Evolutionary conservation across 1,140 invertebrate species (phyloP).

Genomic region (Apis laboriosa): DNA sequence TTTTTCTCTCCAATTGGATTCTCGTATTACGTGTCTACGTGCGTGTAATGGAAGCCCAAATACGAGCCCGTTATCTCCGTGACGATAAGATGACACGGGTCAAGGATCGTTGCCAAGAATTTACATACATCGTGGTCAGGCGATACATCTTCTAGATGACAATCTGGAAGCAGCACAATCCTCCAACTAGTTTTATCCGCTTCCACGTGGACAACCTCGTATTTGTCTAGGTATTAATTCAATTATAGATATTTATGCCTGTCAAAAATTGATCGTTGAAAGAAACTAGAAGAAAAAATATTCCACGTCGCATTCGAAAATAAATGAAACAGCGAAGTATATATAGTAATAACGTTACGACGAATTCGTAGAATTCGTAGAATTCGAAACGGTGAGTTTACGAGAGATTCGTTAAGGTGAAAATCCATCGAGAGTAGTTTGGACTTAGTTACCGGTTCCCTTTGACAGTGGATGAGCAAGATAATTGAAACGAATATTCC

Average conservation of each 20-base stretch:
- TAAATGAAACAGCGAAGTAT: too few species aligned
- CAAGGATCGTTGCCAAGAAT: background rate
- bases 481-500: background rate
- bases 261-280: too few species aligned
- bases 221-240: too few species aligned
- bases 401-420: conserved; percentile 3
- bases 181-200: too few species aligned
- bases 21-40: background rate
- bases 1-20: background rate
- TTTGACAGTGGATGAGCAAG: background rate
- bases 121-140: too few species aligned
- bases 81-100: background rate
- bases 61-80: background rate
- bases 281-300: too few species aligned
- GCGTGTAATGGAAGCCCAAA: background rate
- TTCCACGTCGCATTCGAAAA: too few species aligned
- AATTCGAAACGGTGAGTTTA: background rate
- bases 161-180: background rate
- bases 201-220: too few species aligned
- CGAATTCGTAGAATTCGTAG: background rate
- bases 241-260: too few species aligned
- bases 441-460: background rate
- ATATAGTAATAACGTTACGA: too few species aligned
- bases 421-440: background rate
- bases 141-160: background rate